Evolutionary conservation across 2,888 invertebrate genomes (phyloP).

Genomic region (Ypsolopha scabrella): DNA sequence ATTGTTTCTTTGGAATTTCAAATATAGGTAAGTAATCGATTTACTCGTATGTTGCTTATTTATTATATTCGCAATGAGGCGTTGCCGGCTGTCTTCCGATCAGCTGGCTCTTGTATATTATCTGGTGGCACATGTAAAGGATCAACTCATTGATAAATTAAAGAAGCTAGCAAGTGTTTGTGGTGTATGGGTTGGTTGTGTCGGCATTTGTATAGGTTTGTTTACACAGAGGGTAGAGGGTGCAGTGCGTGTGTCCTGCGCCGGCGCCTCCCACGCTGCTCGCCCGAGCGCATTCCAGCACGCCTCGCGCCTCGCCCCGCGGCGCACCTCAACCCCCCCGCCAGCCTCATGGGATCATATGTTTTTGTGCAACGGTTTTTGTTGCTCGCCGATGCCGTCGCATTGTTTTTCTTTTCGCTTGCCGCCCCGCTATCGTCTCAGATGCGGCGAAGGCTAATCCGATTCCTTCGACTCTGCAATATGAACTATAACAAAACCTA

Average conservation of each 20-base stretch:
- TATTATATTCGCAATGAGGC: neutral
- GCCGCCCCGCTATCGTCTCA: slow-evolving; percentile 47
- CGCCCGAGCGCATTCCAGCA: slow-evolving; percentile 67
- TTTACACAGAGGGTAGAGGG: slow-evolving; percentile 51
- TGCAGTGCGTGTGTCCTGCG: slow-evolving; percentile 35
- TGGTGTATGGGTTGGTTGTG: neutral
- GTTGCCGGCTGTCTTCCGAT: neutral
- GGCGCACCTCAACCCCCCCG: slow-evolving; percentile 24
- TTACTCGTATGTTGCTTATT: neutral
- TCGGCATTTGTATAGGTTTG: slow-evolving; percentile 42
- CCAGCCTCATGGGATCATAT: slow-evolving; percentile 66
- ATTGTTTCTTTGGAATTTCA: neutral
- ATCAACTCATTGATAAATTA: neutral
- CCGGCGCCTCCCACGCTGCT: slow-evolving; percentile 67
- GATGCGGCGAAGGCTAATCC: neutral
- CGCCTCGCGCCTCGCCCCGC: slow-evolving; percentile 51
- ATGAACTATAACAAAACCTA: neutral
- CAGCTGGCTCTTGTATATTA: too few species aligned
- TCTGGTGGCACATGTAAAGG: too few species aligned
- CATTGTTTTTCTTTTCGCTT: slow-evolving; percentile 46
- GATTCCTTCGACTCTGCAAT: neutral
- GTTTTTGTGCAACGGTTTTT: slow-evolving; percentile 71
- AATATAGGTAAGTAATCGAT: neutral
- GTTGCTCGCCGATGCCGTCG: slow-evolving; percentile 64
- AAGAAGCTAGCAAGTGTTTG: neutral